These are phyloP conservation scores for Perca flavescens DNA, from an alignment of 2,113 vertebrate species.

Conservation along the genomic window DNA sequence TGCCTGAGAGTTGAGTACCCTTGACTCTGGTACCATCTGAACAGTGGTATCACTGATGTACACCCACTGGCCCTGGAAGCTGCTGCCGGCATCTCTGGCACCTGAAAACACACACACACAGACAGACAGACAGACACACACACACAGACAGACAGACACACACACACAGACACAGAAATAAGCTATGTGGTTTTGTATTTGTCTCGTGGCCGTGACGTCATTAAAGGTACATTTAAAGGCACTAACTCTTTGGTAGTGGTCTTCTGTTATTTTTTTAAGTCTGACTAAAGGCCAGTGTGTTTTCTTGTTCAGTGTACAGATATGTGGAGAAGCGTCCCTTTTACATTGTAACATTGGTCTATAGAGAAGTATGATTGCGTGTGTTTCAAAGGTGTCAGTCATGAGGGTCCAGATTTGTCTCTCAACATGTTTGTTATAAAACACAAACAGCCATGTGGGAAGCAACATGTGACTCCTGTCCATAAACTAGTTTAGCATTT, in stretches of 20 bases:
- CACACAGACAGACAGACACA: constrained; percentile 73
- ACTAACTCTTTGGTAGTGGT: background rate
- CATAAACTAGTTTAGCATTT: too few species aligned
- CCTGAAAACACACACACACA: constrained; percentile 82
- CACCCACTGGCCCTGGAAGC: constrained; percentile 92
- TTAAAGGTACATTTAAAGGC: background rate
- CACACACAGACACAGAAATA: background rate
- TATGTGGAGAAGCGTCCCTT: too few species aligned
- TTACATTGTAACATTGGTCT: too few species aligned
- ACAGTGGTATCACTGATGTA: constrained; percentile 94
- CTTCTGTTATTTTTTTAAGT: background rate
- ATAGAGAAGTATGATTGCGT: too few species aligned
- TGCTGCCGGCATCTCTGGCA: constrained; percentile 85
- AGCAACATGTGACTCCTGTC: too few species aligned
- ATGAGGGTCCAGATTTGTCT: too few species aligned
- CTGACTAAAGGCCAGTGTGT: background rate
- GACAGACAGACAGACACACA: background rate
- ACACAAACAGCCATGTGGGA: too few species aligned
- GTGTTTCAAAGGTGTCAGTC: too few species aligned
- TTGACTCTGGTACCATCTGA: constrained; percentile 94
- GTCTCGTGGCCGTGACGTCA: background rate
- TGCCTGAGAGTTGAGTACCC: constrained; percentile 96
- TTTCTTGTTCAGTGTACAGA: background rate
- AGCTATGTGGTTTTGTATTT: background rate
- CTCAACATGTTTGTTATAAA: too few species aligned